Percentiles rank a stretch among this genome's conserved stretches.
Conservation (phyloP, 2,113 vertebrate species). For the Scytalopus superciliaris region DNA sequence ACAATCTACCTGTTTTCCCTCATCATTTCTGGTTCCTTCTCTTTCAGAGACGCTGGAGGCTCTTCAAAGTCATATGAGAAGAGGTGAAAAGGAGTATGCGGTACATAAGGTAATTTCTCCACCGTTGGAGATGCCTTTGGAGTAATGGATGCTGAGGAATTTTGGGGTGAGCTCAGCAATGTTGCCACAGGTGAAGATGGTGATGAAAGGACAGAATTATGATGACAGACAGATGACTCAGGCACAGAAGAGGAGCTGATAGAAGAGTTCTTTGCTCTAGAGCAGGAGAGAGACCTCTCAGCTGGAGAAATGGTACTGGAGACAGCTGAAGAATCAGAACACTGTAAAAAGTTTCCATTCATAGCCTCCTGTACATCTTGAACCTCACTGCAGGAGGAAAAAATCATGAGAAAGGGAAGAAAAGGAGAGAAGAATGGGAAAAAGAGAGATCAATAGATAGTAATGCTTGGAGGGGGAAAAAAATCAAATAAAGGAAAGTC, state of each 20-base stretch:
- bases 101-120: conserved; percentile 87
- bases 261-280: neutral
- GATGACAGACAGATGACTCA: conserved; percentile 42
- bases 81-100: conserved; percentile 90
- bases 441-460: neutral
- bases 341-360: conserved; percentile 6
- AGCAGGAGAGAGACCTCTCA: neutral
- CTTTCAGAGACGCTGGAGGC: conserved; percentile 67
- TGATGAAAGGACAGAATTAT: conserved; percentile 47
- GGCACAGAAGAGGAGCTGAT: conserved; percentile 31
- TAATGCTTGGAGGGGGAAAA: neutral
- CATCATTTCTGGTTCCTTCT: conserved; percentile 75
- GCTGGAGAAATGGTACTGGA: conserved; percentile 43
- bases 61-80: conserved; percentile 90
- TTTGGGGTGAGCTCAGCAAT: conserved; percentile 52
- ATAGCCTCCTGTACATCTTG: neutral
- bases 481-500: neutral
- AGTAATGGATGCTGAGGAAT: conserved; percentile 68
- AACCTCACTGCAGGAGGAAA: conserved; percentile 51
- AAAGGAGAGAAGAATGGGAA: neutral
- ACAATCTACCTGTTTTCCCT: conserved; percentile 81
- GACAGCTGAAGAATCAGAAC: conserved; percentile 5
- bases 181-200: conserved; percentile 29
- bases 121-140: conserved; percentile 69
- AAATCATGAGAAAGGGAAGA: neutral